Conservation (phyloP, 2,113 vertebrate species). For the Eleginops maclovinus region DNA sequence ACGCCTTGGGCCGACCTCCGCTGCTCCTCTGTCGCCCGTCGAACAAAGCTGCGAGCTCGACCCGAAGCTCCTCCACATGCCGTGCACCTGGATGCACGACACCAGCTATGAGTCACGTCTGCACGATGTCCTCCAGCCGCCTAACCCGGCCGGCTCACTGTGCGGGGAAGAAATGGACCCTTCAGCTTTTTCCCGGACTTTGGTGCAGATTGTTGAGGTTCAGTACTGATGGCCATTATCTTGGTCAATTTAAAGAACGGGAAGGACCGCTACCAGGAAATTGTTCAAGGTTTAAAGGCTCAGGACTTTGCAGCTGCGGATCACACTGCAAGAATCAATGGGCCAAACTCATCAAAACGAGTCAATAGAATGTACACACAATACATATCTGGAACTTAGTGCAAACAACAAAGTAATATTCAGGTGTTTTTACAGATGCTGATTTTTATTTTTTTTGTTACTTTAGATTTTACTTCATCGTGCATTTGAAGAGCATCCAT, state of each 20-base stretch:
- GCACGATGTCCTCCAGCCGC: slow-evolving; percentile 68
- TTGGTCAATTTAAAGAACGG: not conserved
- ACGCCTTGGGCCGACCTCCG: not conserved
- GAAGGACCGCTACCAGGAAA: not conserved
- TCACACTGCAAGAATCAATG: not conserved
- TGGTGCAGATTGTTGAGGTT: slow-evolving; percentile 73
- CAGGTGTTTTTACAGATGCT: slow-evolving; percentile 20
- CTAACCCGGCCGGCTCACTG: not conserved
- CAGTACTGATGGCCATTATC: slow-evolving; percentile 53
- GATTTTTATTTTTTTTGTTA: slow-evolving; percentile 6
- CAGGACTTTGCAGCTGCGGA: not conserved
- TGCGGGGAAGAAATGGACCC: slow-evolving; percentile 58
- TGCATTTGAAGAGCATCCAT: slow-evolving; percentile 18
- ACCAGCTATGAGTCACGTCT: slow-evolving; percentile 75
- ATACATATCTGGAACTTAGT: slow-evolving; percentile 55
- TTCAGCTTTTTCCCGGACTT: slow-evolving; percentile 40
- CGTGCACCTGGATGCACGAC: slow-evolving; percentile 64
- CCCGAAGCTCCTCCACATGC: slow-evolving; percentile 77
- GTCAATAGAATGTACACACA: slow-evolving; percentile 19
- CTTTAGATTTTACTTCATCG: not conserved
- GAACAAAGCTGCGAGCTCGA: slow-evolving; percentile 48
- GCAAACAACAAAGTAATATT: slow-evolving; percentile 8
- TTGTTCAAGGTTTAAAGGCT: not conserved
- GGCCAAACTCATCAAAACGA: slow-evolving; percentile 18
- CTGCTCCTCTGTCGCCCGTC: not conserved